Base-by-base conservation (phyloP, 1,140 invertebrate species). In the Drosophila truncata region DNA sequence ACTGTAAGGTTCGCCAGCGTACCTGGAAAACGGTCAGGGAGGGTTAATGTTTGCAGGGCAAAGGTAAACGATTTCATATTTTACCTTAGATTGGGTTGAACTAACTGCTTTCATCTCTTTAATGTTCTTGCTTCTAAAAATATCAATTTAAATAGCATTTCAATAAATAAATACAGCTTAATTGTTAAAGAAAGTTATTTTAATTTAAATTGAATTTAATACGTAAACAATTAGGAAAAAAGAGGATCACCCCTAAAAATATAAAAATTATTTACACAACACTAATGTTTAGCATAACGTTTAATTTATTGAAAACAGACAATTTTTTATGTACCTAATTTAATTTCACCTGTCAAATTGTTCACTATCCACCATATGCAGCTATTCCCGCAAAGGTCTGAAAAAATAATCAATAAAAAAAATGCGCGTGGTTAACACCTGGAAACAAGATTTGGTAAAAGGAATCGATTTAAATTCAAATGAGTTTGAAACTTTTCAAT, bases 21-120 rank as follows among this genome's bases (percentile, higher is more conserved):
- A 18, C n/a, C 29, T 35, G 27, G 37, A 23, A 62, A 31, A 2
- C 41, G 46, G 13, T 31, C 37, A 18, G 59, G 23, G 20, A 37
- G 52, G 61, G 50, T 39, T 31, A 63, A 18, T 29, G 60, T 13
- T 39, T 57, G 31, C 23, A 14, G 8, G 47, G 13, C 59, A 18
- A 54, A 54, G 23, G 20, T 35, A 61, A 52, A 52, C 37, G n/a
- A 58, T 27, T 58, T 29, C 52, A 55, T 55, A 57, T 41, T 57
- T 41, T 18, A 14, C 20, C 25, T 55, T 25, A 23, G 35, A 20
- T n/a, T 11, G 13, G 4, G 13, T 54, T 35, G 4, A 54, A 25
- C 4, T 54, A 7, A 2, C 9, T 54, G 13, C 50, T 37, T 35
- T 35, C 2, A 35, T 35, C 5, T 23, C 9, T 3, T 23, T 23